phyloP scores from a whole-genome alignment of 2,888 invertebrate genomes.

The Callinectes sapidus region DNA sequence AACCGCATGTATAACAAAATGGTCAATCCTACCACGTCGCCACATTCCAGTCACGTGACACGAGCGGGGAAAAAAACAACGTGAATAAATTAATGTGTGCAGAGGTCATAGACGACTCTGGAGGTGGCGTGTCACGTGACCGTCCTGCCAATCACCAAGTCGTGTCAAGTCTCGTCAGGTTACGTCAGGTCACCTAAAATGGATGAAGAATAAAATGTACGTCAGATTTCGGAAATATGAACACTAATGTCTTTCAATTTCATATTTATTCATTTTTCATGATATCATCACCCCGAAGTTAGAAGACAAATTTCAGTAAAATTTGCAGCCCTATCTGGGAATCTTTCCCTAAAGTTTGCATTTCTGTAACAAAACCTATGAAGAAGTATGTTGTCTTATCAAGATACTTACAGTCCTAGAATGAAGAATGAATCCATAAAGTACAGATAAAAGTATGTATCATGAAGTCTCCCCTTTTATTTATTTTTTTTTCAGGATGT shows the following conservation, averaged over 20 bases:
- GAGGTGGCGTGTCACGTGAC: neutral
- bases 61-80: neutral
- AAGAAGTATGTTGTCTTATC: neutral
- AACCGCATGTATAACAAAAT: neutral
- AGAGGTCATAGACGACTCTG: slow-evolving; percentile 22
- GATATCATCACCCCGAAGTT: no score
- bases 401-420: neutral
- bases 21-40: neutral
- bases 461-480: neutral
- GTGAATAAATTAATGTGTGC: neutral
- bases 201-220: neutral
- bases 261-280: no score
- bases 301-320: no score
- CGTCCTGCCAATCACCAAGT: neutral
- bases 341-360: no score
- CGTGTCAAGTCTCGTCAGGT: neutral
- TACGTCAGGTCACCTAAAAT: neutral
- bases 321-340: no score
- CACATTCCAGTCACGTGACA: neutral
- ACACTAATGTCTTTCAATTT: no score
- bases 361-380: no score
- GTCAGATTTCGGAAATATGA: neutral
- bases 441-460: neutral
- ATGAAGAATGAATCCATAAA: neutral
- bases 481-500: neutral